Evolutionary conservation across 2,888 invertebrate species (phyloP).

Genomic region (Harmothoe impar): DNA sequence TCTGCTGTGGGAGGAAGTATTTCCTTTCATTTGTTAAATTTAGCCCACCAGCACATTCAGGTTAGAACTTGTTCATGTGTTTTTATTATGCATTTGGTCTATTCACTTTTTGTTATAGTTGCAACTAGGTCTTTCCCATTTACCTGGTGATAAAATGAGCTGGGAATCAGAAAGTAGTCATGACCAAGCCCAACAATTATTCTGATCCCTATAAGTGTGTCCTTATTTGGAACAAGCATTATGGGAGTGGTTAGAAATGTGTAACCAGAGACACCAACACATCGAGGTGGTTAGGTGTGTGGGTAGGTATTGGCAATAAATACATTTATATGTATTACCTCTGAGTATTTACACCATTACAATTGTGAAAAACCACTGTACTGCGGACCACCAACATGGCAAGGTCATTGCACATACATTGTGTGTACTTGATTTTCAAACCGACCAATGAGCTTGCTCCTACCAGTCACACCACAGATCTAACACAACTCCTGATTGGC

Average conservation of each 20-base stretch:
- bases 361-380: neutral
- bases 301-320: neutral
- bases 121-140: neutral
- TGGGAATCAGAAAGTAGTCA: too few relatives aligned
- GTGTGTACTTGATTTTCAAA: neutral
- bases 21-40: neutral
- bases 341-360: neutral
- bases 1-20: neutral
- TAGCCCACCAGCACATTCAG: neutral
- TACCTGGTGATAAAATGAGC: too few relatives aligned
- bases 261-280: too few relatives aligned
- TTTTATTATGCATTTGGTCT: neutral
- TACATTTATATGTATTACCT: neutral
- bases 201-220: too few relatives aligned
- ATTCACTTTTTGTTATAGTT: neutral
- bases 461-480: constrained; percentile 2
- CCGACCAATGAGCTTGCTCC: neutral
- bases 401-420: neutral
- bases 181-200: too few relatives aligned
- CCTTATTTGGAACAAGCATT: too few relatives aligned
- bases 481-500: neutral
- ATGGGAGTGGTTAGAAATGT: too few relatives aligned
- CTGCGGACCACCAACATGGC: neutral
- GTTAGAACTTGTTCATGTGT: neutral
- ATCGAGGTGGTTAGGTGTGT: neutral